Base-by-base conservation (phyloP, 1,140 invertebrate genomes). In the Saccostrea echinata region DNA sequence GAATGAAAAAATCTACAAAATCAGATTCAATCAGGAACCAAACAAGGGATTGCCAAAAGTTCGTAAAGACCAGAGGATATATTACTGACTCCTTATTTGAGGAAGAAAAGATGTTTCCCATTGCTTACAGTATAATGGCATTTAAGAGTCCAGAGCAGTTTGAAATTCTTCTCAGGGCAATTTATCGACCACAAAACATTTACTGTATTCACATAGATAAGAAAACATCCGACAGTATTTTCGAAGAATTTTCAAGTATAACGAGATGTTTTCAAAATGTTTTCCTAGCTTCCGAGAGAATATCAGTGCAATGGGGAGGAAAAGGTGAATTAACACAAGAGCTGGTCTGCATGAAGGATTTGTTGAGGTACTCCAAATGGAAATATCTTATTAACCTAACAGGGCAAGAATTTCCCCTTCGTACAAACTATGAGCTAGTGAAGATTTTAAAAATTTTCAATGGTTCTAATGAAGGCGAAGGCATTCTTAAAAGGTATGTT, bases 171-270 rank as follows among this genome's bases (percentile, higher is more conserved):
- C 84, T 94, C 1, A 61, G 90, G 18, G 88, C 92, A 0, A 92
- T 95, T 12, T 95, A 94, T 71, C 89, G 92, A 13, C 94, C 93
- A 0, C 93, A 94, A 53, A 94, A 95, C 80, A 84, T 90, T 4
- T 95, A 94, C 84, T 94, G 94, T 86, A 89, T 95, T 57, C 94
- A 95, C 84, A 88, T 94, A 1, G 94, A 95, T 86, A 68, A 43
- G 4, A 94, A 94, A 82, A 83, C 93, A 1, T 1, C 84, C 0
- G 12, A 57, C 1, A 13, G 76, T 1, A 89, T 92, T 24, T 64
- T 64, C 53, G 21, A 88, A 9, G 86, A 89, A 1, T 33, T 92
- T 1, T 43, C 68, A 1, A 85, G 76, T 1, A 91, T 94, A 43
- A 86, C 90, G 0, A 76, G 81, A 0, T 94, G 93, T 53, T 90